A percentile compares a stretch with the other conserved stretches of the same genome.
Conservation (phyloP, 1,140 invertebrate species). For the Probaryconus sp. region DNA sequence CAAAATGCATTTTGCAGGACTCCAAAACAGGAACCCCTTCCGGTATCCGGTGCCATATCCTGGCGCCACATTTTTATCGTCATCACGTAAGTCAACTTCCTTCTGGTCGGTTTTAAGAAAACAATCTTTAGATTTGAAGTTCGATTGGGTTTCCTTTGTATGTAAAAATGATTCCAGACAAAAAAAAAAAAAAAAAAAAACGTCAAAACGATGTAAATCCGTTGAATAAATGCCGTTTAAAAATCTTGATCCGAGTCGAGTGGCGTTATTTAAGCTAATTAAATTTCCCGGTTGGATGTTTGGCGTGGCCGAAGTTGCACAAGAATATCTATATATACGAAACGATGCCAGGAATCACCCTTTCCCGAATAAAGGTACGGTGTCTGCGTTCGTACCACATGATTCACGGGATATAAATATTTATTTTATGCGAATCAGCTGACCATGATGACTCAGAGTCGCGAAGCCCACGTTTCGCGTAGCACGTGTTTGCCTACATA, state of each 20-base stretch:
- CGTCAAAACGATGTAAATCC: slow-evolving; percentile 17
- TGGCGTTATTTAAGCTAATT: slow-evolving; percentile 10
- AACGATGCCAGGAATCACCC: slow-evolving; percentile 46
- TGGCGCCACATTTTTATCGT: slow-evolving; percentile 36
- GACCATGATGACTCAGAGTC: slow-evolving; percentile 57
- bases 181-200: not conserved
- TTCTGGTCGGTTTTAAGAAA: slow-evolving; percentile 3
- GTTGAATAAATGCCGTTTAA: not conserved
- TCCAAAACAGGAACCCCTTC: slow-evolving; percentile 19
- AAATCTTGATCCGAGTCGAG: slow-evolving; percentile 3
- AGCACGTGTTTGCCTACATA: slow-evolving; percentile 55
- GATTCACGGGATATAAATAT: slow-evolving; percentile 64
- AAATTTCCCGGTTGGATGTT: slow-evolving; percentile 4
- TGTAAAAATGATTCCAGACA: no score
- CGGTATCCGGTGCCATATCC: slow-evolving; percentile 29
- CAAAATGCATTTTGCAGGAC: slow-evolving; percentile 16
- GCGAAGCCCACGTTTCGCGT: slow-evolving; percentile 50
- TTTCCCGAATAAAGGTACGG: slow-evolving; percentile 53
- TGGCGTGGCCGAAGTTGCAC: slow-evolving; percentile 17
- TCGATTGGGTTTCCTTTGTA: no score
- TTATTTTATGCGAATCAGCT: slow-evolving; percentile 63
- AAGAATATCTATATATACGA: slow-evolving; percentile 40
- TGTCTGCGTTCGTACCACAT: slow-evolving; percentile 47
- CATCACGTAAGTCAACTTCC: slow-evolving; percentile 29
- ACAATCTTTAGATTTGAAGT: slow-evolving; percentile 8